Percentiles rank a stretch among this genome's conserved stretches.
These are phyloP conservation scores for Calonectris borealis DNA, from an alignment of 2,113 vertebrate genomes.

Conservation along the genomic window DNA sequence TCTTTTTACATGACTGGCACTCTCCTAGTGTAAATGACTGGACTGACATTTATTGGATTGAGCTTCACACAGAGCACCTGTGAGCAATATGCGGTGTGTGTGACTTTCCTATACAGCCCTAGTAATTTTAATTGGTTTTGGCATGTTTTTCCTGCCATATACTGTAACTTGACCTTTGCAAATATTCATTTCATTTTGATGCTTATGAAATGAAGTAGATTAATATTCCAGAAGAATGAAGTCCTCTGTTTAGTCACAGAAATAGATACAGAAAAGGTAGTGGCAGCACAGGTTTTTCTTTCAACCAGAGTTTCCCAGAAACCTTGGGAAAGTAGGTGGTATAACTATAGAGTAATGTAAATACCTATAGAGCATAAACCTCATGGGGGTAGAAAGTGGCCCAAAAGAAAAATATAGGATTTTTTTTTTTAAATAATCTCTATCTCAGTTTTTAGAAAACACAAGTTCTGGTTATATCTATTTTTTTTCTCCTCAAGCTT, in stretches of 20 bases:
- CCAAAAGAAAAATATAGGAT: neutral
- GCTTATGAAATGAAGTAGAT: neutral
- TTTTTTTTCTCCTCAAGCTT: neutral
- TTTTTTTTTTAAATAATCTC: neutral
- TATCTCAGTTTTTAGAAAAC: neutral
- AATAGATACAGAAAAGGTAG: neutral
- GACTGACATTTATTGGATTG: conserved; percentile 57
- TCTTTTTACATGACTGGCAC: conserved; percentile 49
- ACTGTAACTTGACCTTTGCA: conserved; percentile 50
- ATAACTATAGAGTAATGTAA: neutral
- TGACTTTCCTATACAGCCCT: conserved; percentile 16
- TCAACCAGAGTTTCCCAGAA: neutral
- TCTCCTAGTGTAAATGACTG: conserved; percentile 18
- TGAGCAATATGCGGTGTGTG: conserved; percentile 36
- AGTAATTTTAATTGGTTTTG: conserved; percentile 50
- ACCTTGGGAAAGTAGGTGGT: neutral
- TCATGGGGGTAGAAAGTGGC: neutral
- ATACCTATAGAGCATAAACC: neutral
- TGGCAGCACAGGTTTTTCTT: neutral
- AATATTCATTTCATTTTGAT: conserved; percentile 22
- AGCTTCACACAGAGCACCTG: conserved; percentile 49
- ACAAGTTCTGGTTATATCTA: neutral
- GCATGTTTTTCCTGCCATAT: conserved; percentile 44
- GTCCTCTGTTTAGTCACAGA: neutral
- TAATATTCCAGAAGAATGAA: conserved; percentile 23